Evolutionary conservation across 37 sponge, comb jelly and placozoan species (phyloP).

Genomic region (Eunapius fragilis): DNA sequence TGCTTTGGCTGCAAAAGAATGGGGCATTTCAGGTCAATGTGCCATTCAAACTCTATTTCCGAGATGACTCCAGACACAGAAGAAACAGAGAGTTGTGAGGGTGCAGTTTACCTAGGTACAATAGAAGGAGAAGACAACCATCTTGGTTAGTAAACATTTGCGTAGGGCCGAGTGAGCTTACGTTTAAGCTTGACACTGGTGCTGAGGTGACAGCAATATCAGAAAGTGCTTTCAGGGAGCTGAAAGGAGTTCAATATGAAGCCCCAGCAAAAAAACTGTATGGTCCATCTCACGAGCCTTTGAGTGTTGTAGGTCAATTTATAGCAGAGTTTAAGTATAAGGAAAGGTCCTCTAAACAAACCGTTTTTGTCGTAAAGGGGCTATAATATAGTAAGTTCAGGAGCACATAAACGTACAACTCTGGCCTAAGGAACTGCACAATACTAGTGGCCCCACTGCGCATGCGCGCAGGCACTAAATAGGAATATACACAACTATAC

Average conservation of each 20-base stretch:
- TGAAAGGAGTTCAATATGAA: neutral
- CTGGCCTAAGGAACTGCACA: too few relatives aligned
- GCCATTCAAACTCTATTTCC: too few relatives aligned
- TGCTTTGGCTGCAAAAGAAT: too few relatives aligned
- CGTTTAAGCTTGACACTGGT: constrained; percentile 67
- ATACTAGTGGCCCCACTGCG: too few relatives aligned
- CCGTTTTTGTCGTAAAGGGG: constrained; percentile 28
- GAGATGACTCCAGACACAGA: too few relatives aligned
- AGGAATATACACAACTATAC: too few relatives aligned
- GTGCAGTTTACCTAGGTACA: too few relatives aligned
- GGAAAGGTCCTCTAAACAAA: neutral
- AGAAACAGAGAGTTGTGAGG: too few relatives aligned
- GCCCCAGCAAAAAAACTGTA: constrained; percentile 24
- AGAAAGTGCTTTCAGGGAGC: constrained; percentile 8
- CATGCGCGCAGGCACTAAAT: too few relatives aligned
- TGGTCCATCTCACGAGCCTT: constrained; percentile 28
- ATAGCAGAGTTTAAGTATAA: neutral
- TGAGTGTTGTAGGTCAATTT: constrained; percentile 36
- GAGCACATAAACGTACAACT: constrained; percentile 14
- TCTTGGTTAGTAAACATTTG: constrained; percentile 24
- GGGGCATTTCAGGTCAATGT: too few relatives aligned
- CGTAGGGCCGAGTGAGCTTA: neutral
- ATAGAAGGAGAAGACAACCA: neutral
- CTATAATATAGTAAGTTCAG: constrained; percentile 32
- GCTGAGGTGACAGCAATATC: constrained; percentile 64